Evolutionary conservation across 2,888 invertebrate species (phyloP), one percentile per base, ranked within the genome.

Genomic region (Macropis europaea): DNA sequence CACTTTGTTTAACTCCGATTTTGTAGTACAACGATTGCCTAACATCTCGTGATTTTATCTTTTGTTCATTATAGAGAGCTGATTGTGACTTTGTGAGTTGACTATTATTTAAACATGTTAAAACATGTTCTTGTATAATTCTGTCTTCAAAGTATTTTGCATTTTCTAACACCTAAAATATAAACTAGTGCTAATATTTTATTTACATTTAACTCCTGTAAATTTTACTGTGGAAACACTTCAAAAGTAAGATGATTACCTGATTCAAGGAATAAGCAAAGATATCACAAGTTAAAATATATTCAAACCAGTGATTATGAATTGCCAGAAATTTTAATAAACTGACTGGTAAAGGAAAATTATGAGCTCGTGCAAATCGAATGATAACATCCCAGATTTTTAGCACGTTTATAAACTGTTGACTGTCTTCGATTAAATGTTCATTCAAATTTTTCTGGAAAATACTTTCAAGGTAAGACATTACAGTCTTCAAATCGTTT

Each of bases 231-330:
- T 7, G 6, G 9, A 5, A 34, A 9, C 11, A 5, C 15, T 0
- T 15, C 11, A 54, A 24, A 43, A 7, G 1, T 28, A 0, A 47
- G 32, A 47, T 50, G 48, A 63, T 47, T 84, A 94, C 92, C 89
- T 94, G 93, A 9, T 91, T 90, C 15, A 93, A 83, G 0, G 95
- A 94, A 85, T 95, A 94, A 63, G 93, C 92, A 80, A 94, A 94
- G 26, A 94, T 92, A 80, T 96, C 94, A 0, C 93, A 92, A 36
- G 94, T 92, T 19, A 95, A 89, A 11, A 95, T 86, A 82, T 95
- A 93, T 52, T 93, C 93, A 84, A 95, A 93, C 95, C 95, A 96
- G 54, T 93, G 91, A 86, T 95, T 92, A 0, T 90, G 87, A 15
- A 88, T 89, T 0, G 94, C 93, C 72, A 94, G 94, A 80, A 92